Base-by-base conservation (phyloP, 1,140 invertebrate genomes). In the Vanessa tameamea region DNA sequence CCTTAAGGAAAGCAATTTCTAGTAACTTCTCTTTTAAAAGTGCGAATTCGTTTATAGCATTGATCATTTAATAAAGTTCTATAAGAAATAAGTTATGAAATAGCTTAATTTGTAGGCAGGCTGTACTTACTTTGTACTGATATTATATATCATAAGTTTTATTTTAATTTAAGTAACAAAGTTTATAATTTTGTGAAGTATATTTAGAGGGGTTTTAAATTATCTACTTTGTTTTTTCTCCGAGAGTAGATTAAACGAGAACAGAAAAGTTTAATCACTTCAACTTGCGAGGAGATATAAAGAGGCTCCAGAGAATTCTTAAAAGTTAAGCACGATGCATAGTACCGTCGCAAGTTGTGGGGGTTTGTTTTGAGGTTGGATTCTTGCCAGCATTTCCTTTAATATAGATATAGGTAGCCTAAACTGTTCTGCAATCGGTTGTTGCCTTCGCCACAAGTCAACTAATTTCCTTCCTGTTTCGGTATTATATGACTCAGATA, bases 381-480 rank as follows among this genome's bases (percentile, higher is more conserved):
- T 48, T n/a, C 20, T 72, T 72, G 80, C 80, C 80, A 80, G 69
- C 50, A 51, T 43, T 76, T 77, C 75, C 72, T 78, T 73, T 78
- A 72, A 74, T 71, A 37, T 72, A 55, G 69, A 31, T 31, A 69
- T 68, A n/a, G n/a, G n/a, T n/a, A 67, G 57, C 57, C 48, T 64
- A 72, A 76, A 69, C 61, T 57, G 64, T 68, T 68, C 57, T 75
- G 65, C 61, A 72, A 76, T 72, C 69, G 47, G 64, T 66, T 63
- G 69, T 68, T 72, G 61, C 31, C 55, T 71, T 47, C 64, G 64
- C 67, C 69, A 67, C 64, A 66, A 67, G 43, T 66, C 73, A 75
- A 59, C 23, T 65, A 15, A 59, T 53, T 69, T 69, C 66, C 59
- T 69, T 64, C 64, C 63, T 59, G 68, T 57, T 26, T 69, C 12